These are phyloP conservation scores for Xenotilapia longispinis DNA, from an alignment of 2,113 vertebrate genomes.

Conservation along the genomic window DNA sequence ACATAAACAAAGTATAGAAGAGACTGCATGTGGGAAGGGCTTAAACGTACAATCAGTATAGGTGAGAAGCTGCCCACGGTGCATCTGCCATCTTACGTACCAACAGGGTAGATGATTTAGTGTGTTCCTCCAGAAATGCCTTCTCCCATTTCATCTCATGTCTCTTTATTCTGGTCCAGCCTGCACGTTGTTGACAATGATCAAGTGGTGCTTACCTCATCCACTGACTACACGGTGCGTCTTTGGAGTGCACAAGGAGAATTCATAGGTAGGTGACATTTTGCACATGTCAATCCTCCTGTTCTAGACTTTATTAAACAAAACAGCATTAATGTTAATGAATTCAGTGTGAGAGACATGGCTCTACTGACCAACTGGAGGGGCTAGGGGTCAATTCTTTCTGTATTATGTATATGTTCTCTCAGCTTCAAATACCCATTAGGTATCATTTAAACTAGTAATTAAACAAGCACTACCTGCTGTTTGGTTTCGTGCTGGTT, in stretches of 20 bases:
- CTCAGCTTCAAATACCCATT: not conserved
- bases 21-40: not conserved
- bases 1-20: not conserved
- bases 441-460: not conserved
- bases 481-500: not conserved
- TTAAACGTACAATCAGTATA: not conserved
- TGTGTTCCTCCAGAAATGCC: slow-evolving; percentile 4
- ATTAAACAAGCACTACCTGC: not conserved
- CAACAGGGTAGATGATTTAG: slow-evolving; percentile 28
- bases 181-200: slow-evolving; percentile 70
- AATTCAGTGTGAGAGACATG: not conserved
- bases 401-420: not conserved
- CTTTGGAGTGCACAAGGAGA: slow-evolving; percentile 66
- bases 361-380: not conserved
- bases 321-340: slow-evolving; percentile 13
- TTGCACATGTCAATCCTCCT: not conserved
- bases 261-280: slow-evolving; percentile 58
- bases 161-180: slow-evolving; percentile 46
- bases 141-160: not conserved
- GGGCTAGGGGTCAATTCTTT: not conserved
- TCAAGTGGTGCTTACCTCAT: slow-evolving; percentile 67
- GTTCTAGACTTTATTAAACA: not conserved
- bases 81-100: not conserved
- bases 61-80: not conserved
- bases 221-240: slow-evolving; percentile 56